Evolutionary conservation across 2,888 invertebrate species (phyloP).

Genomic region (Emmelina monodactyla): DNA sequence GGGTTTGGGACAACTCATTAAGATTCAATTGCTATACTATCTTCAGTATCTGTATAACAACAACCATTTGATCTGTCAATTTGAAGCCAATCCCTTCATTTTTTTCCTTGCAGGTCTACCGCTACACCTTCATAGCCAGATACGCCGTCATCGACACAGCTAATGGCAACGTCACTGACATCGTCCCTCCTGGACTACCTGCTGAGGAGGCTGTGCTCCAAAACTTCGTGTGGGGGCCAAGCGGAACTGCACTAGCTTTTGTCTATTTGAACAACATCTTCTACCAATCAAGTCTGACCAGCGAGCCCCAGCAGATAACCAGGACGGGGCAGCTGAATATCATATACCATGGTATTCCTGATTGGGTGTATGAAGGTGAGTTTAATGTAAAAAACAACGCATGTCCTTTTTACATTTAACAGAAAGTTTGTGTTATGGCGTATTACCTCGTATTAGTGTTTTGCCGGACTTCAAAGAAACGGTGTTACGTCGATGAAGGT

Average conservation of each 20-base stretch:
- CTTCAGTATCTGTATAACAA: too few relatives aligned
- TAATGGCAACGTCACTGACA: slow-evolving; percentile 41
- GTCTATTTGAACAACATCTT: slow-evolving; percentile 80
- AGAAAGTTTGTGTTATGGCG: too few relatives aligned
- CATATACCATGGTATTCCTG: slow-evolving; percentile 86
- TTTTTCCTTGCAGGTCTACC: slow-evolving; percentile 68
- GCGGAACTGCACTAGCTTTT: slow-evolving; percentile 74
- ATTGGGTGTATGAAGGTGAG: slow-evolving; percentile 95
- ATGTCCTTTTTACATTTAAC: too few relatives aligned
- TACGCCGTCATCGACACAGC: slow-evolving; percentile 74
- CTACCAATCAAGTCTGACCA: slow-evolving; percentile 68
- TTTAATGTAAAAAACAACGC: too few relatives aligned
- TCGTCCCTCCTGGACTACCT: slow-evolving; percentile 28
- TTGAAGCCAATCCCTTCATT: too few relatives aligned
- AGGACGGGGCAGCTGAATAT: slow-evolving; percentile 65
- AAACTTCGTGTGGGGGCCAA: slow-evolving; percentile 80
- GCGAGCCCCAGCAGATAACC: slow-evolving; percentile 66
- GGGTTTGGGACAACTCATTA: too few relatives aligned
- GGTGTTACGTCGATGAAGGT: too few relatives aligned
- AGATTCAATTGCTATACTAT: too few relatives aligned
- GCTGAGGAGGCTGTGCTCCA: slow-evolving; percentile 63
- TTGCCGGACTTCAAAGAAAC: too few relatives aligned
- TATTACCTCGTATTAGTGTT: too few relatives aligned
- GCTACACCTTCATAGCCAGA: slow-evolving; percentile 79
- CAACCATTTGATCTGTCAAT: too few relatives aligned